These are phyloP conservation scores for Myzus persicae DNA, from an alignment of 1,140 invertebrate species.

Conservation along the genomic window DNA sequence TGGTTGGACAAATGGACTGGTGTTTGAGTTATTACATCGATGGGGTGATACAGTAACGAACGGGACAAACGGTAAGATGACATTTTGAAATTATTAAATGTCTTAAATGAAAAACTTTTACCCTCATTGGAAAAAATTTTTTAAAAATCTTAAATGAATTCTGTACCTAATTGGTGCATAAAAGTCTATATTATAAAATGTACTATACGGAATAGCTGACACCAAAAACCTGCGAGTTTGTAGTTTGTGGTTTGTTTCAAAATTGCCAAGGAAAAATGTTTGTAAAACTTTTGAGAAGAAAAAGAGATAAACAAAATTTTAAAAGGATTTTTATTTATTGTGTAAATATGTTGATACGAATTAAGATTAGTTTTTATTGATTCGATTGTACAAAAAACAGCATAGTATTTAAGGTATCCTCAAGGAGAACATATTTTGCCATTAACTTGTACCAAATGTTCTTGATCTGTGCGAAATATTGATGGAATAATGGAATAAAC, in stretches of 20 bases:
- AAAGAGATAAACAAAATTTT: too few relatives aligned
- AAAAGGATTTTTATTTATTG: too few relatives aligned
- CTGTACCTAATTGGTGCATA: background rate
- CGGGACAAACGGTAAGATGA: background rate
- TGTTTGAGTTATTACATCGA: conserved; percentile 76
- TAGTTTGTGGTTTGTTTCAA: background rate
- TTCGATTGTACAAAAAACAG: background rate
- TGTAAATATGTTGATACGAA: too few relatives aligned
- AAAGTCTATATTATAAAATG: background rate
- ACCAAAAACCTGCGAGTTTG: background rate
- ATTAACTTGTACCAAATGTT: background rate
- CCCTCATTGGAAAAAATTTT: background rate
- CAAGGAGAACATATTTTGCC: background rate
- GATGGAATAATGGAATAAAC: background rate
- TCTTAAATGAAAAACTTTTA: background rate
- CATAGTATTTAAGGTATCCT: background rate
- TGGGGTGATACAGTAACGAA: conserved; percentile 66
- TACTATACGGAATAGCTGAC: background rate
- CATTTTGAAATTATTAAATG: background rate
- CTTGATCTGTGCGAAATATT: background rate
- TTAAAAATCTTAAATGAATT: background rate
- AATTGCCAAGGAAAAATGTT: background rate
- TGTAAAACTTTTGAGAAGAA: background rate
- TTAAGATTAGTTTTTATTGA: background rate
- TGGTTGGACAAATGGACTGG: conserved; percentile 93